Percentiles rank a stretch among this genome's conserved stretches.
Conservation (phyloP, 1,140 invertebrate species). For the Prorops nasuta region DNA sequence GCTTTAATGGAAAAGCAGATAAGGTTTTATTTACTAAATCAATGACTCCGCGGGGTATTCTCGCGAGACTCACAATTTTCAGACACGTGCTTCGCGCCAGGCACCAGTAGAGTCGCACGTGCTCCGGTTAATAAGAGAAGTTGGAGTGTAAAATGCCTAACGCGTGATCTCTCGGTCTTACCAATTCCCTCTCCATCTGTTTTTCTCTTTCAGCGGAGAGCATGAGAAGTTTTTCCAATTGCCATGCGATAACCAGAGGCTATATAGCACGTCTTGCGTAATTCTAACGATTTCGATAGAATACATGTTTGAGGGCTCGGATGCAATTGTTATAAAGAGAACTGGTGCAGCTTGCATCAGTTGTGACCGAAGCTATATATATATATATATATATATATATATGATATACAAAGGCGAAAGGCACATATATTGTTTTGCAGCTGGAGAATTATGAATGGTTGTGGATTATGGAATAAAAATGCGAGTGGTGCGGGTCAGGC, state of each 20-base stretch:
- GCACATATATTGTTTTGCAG: too few relatives aligned
- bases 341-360: too few relatives aligned
- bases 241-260: too few relatives aligned
- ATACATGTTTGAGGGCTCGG: too few relatives aligned
- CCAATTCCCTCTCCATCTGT: background rate
- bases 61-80: constrained; percentile 6
- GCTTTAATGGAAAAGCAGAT: background rate
- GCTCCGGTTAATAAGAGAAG: constrained; percentile 18
- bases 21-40: background rate
- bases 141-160: background rate
- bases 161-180: constrained; percentile 1
- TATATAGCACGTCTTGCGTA: too few relatives aligned
- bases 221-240: too few relatives aligned
- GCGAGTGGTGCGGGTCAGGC: background rate
- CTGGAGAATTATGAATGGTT: background rate
- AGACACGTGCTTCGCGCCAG: constrained; percentile 7
- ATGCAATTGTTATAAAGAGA: too few relatives aligned
- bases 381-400: too few relatives aligned
- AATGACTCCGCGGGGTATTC: background rate
- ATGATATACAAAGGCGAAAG: too few relatives aligned
- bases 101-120: constrained; percentile 10
- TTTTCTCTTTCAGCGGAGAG: background rate
- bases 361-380: too few relatives aligned
- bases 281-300: too few relatives aligned
- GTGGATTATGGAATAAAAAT: background rate